Evolutionary conservation across 92 coral and sea anemone species (phyloP).

Genomic region (Zoanthus sansibaricus): DNA sequence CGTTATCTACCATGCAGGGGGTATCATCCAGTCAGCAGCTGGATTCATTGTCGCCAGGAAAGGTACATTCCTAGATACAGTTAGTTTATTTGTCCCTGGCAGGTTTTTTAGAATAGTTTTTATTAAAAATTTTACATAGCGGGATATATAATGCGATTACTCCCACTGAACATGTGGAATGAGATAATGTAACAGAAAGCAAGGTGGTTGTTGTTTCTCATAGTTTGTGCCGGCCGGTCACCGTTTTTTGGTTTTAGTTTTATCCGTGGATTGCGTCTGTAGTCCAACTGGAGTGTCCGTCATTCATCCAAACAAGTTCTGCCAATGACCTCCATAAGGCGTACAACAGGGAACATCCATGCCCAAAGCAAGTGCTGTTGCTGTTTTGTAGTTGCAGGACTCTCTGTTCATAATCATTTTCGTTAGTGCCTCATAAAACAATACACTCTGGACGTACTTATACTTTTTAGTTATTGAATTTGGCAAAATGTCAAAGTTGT

Average conservation of each 20-base stretch:
- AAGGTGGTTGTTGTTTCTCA: neutral
- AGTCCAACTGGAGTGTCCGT: neutral
- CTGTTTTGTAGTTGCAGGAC: neutral
- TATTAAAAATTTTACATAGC: too few species aligned
- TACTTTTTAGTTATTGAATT: neutral
- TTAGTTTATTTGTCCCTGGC: too few species aligned
- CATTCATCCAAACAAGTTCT: too few species aligned
- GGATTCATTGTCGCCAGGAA: too few species aligned
- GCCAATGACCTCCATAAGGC: too few species aligned
- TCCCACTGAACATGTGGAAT: neutral
- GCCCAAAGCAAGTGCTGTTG: too few species aligned
- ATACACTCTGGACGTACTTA: neutral
- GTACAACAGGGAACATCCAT: too few species aligned
- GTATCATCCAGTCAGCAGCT: too few species aligned
- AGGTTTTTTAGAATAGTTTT: too few species aligned
- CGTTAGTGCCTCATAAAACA: neutral
- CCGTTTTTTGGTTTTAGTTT: neutral
- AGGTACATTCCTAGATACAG: too few species aligned
- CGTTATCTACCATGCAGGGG: too few species aligned
- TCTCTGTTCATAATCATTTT: conserved; percentile 10
- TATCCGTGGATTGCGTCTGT: neutral
- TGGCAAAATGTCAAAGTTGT: neutral
- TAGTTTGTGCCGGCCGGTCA: neutral
- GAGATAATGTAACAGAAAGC: neutral
- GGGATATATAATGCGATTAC: neutral